A percentile compares a stretch with the other conserved stretches of the same genome.
phyloP scores from a whole-genome alignment of 2,797 vertebrate species.

The Threskiornis aethiopicus region DNA sequence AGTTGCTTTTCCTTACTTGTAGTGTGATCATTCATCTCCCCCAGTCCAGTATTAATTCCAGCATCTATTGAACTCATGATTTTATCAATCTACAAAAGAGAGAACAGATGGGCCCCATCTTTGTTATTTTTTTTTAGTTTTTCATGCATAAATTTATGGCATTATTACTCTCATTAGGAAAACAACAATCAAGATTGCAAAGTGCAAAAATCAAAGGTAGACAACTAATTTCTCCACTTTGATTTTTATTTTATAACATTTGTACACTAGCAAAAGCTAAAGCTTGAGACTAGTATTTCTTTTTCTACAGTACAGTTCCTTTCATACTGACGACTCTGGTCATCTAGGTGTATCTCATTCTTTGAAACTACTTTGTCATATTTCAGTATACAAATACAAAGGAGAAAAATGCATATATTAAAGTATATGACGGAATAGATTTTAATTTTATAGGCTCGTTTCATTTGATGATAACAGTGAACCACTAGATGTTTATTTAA shows the following conservation, averaged over 20 bases:
- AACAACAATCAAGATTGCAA: neutral
- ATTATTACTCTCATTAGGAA: neutral
- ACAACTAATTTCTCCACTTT: neutral
- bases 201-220: neutral
- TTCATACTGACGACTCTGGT: neutral
- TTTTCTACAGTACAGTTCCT: neutral
- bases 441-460: neutral
- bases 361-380: neutral
- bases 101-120: neutral
- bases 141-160: neutral
- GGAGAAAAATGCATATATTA: neutral
- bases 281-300: neutral
- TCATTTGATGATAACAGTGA: neutral
- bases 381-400: neutral
- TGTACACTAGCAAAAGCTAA: neutral
- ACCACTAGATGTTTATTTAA: neutral
- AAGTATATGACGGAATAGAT: neutral
- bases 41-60: conserved; percentile 88
- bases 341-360: neutral
- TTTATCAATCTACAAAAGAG: conserved; percentile 90
- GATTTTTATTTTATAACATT: neutral
- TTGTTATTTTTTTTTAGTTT: neutral
- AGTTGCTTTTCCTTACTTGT: conserved; percentile 81
- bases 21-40: conserved; percentile 79
- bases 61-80: conserved; percentile 97